Evolutionary conservation across 2,888 invertebrate genomes (phyloP), one percentile per base, ranked within the genome.

Genomic region (Pandemis cinnamomeana): DNA sequence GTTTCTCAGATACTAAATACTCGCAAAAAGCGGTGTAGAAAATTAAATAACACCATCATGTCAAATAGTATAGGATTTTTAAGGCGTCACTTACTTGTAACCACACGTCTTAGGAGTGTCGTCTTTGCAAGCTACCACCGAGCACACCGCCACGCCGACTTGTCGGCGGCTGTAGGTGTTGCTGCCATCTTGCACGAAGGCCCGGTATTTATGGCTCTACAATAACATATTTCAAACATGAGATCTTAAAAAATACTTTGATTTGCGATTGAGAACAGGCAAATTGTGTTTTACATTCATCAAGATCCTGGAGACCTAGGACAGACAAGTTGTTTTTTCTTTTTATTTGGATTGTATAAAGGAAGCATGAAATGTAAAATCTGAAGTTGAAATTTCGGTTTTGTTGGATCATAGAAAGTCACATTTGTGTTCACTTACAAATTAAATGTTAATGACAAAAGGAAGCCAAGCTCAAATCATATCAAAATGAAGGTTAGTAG

Each of bases 181-280:
- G 0, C 88, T 85, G 0, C 95, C 95, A 53, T 95, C 94, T 76
- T 92, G 93, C 0, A 92, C 89, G 7, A 94, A 90, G 7, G 95
- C 90, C 15, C 93, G 90, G 79, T 95, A 95, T 44, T 79, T 77
- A 1, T 86, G 84, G 48, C 75, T 77, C 92, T 93, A 83, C 46
- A 85, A 85, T 67, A 58, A 62, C 20, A 72, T 8, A 67, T 67
- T 70, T 61, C 13, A 62, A 44, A n/a, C 48, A 61, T 10, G 20
- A 27, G 41, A 68, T n/a, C 5, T 20, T 11, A 7, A 60, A 20
- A 10, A 58, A 55, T 11, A 5, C 2, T n/a, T 55, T 55, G n/a
- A 13, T n/a, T n/a, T 51, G 6, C n/a, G n/a, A 51, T 48, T 48
- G 46, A 48, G 2, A 44, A 44, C 27, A 36, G 27, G 27, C 27